phyloP scores from a whole-genome alignment of 1,140 invertebrate species.

The fruit fly (Drosophila melanogaster) region DNA sequence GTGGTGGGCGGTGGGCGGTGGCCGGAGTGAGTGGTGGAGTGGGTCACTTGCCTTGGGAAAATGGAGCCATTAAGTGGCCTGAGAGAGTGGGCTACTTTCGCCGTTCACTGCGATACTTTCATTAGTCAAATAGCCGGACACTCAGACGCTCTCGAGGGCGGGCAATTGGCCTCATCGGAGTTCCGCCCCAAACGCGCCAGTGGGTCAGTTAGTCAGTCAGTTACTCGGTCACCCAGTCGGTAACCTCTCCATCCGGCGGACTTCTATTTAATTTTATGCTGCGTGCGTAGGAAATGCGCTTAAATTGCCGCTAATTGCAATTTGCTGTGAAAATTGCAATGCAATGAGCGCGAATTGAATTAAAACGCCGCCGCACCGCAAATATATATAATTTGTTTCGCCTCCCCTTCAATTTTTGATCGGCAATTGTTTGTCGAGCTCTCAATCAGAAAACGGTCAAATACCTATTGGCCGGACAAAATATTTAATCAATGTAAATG shows the following conservation, averaged over 20 bases:
- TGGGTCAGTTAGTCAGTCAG: constrained; percentile 71
- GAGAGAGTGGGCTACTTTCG: constrained; percentile 76
- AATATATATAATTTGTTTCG: constrained; percentile 39
- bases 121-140: constrained; percentile 68
- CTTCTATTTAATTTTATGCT: constrained; percentile 45
- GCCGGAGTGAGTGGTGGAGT: not conserved
- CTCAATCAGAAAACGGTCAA: constrained; percentile 37
- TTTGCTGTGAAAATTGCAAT: constrained; percentile 57
- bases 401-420: constrained; percentile 28
- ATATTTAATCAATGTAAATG: constrained; percentile 66
- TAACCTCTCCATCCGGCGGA: constrained; percentile 10
- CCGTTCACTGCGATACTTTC: constrained; percentile 71
- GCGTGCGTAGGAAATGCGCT: constrained; percentile 53
- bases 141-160: constrained; percentile 58
- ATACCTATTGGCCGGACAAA: constrained; percentile 31
- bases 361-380: constrained; percentile 29
- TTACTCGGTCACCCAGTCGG: constrained; percentile 23
- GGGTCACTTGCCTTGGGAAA: constrained; percentile 31
- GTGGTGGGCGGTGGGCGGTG: constrained; percentile 16
- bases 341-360: constrained; percentile 60
- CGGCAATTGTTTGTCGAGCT: constrained; percentile 42
- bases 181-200: constrained; percentile 24
- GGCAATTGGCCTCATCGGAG: constrained; percentile 43
- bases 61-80: constrained; percentile 76
- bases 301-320: constrained; percentile 75